Percentiles rank a stretch among this genome's conserved stretches.
These are phyloP conservation scores for Hypercompe scribonia DNA, from an alignment of 2,888 invertebrate genomes.

Conservation along the genomic window DNA sequence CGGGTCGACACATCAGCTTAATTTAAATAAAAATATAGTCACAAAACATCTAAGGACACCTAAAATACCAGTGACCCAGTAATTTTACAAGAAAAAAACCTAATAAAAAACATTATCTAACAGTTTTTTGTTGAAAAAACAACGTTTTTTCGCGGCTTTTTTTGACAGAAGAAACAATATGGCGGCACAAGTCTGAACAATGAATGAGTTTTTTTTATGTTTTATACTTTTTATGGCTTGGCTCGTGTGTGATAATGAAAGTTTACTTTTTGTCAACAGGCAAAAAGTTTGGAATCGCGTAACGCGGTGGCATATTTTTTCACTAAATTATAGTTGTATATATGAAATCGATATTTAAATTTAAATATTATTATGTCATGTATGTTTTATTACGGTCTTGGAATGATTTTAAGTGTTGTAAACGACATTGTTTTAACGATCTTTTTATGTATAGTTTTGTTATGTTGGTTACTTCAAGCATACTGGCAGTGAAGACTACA, in stretches of 20 bases:
- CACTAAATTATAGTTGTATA: conserved; percentile 38
- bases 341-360: conserved; percentile 31
- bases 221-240: conserved; percentile 42
- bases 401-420: conserved; percentile 5
- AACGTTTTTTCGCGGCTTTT: conserved; percentile 65
- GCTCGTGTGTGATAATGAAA: conserved; percentile 62
- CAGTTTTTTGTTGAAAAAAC: conserved; percentile 43
- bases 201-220: conserved; percentile 61
- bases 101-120: conserved; percentile 54
- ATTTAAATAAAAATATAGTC: conserved; percentile 60
- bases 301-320: conserved; percentile 45
- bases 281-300: conserved; percentile 53
- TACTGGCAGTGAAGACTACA: neutral
- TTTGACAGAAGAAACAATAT: conserved; percentile 70
- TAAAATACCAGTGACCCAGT: conserved; percentile 76
- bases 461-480: neutral
- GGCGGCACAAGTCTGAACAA: conserved; percentile 62
- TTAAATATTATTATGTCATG: conserved; percentile 30
- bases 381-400: conserved; percentile 12
- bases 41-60: conserved; percentile 68
- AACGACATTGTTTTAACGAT: neutral
- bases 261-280: conserved; percentile 51
- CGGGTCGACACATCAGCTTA: conserved; percentile 62
- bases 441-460: neutral
- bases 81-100: conserved; percentile 57